Evolutionary conservation across 2,797 vertebrate species (phyloP), one percentile per base, ranked within the genome.

Genomic region (Hybognathus amarus): DNA sequence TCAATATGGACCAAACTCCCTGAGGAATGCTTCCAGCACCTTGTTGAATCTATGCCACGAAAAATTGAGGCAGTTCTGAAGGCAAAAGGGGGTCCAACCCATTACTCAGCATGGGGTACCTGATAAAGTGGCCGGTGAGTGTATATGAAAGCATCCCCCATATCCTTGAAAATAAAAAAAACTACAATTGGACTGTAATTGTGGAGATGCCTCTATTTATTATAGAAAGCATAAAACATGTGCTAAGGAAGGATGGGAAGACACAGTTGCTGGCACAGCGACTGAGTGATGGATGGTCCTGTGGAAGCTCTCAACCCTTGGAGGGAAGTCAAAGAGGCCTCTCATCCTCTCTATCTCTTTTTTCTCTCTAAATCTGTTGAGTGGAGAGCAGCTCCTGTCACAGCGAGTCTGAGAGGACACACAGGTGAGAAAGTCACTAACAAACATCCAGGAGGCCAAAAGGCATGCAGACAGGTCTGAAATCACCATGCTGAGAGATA

Each of bases 271-370:
- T 81, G 69, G 54, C 59, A 69, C 30, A 61, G 38, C 18, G 42
- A 56, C 50, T 5, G 45, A 75, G 63, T 82, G 87, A 86, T 82
- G 82, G 74, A 86, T 84, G 87, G 70, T 52, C 82, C 67, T 47
- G 67, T 52, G 73, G 24, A 82, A 63, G 74, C 52, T 82, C 78
- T 74, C 71, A 24, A 36, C 38, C 5, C 27, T 59, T 79, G 69
- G 77, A 78, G 9, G 69, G 54, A 84, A n/a, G 77, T 71, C 42
- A 86, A 82, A 66, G 38, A 81, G 47, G 59, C 66, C 64, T 70
- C 59, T 40, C 30, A 47, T 42, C 54, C 27, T 20, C 45, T 24
- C 50, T 42, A 33, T 56, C 80, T 52, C 30, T 52, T 33, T 68
- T 36, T 68, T 79, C 59, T 10, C 42, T 74, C 11, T 38, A n/a